phyloP scores from a whole-genome alignment of 1,140 invertebrate species.

The Frieseomelitta varia region DNA sequence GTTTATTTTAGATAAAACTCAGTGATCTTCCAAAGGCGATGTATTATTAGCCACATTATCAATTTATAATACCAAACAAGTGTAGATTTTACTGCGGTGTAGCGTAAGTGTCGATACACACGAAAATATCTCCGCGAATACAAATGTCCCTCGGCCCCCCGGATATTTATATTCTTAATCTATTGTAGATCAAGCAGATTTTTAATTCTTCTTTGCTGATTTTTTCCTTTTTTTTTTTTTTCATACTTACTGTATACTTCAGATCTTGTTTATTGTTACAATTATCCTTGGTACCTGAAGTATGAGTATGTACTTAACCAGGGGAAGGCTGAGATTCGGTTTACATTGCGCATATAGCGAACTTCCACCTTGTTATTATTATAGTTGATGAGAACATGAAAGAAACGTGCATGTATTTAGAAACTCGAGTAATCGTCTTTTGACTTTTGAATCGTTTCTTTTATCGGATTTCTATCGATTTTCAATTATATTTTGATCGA shows the following conservation, averaged over 20 bases:
- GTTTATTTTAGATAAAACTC: constrained; percentile 6
- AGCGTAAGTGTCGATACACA: constrained; percentile 41
- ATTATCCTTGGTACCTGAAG: constrained; percentile 41
- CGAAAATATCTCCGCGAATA: constrained; percentile 29
- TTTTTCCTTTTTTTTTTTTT: background rate
- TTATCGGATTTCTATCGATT: background rate
- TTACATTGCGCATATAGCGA: background rate
- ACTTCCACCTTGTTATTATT: background rate
- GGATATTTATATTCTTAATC: constrained; percentile 44
- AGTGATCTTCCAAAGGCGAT: constrained; percentile 35
- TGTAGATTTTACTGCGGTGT: constrained; percentile 33
- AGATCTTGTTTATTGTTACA: constrained; percentile 39
- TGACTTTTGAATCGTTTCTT: background rate
- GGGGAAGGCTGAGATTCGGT: constrained; percentile 18
- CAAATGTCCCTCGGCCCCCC: background rate
- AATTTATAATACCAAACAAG: constrained; percentile 47
- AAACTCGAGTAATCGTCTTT: background rate
- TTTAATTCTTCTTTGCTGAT: constrained; percentile 18
- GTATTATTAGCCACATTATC: constrained; percentile 43
- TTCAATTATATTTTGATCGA: background rate
- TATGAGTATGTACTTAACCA: constrained; percentile 51
- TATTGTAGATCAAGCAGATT: constrained; percentile 2
- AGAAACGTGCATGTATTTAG: background rate
- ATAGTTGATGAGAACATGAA: background rate
- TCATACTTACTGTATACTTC: background rate